Evolutionary conservation across 2,888 invertebrate species (phyloP), one percentile per base, ranked within the genome.

Genomic region (Drosophila acutilabella): DNA sequence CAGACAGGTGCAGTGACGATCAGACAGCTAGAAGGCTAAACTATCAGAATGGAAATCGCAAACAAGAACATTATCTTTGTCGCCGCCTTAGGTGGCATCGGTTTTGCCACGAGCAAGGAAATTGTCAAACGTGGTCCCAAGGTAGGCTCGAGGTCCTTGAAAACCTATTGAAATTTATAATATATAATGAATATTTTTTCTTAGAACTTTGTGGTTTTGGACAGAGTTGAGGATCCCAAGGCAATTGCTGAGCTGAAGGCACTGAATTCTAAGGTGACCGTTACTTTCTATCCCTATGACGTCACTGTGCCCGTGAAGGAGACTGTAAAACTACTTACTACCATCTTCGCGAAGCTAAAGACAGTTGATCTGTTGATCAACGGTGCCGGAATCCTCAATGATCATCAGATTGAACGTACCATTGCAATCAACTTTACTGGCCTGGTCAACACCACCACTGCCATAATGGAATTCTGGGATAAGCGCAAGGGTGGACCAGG

Each of bases 401-500:
- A 90, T 30, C 69, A 83, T 52, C 79, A 90, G 60, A 83, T 90
- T 42, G 89, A 90, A 40, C 77, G 80, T 10, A 84, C 85, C 7
- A 83, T 90, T 38, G 80, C 83, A 1, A 68, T 89, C 0, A 90
- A 90, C 45, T 81, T 91, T 18, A 79, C 81, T 0, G 90, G 90
- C 0, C 64, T 90, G 58, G 90, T 90, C 11, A 90, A 90, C 33
- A 88, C 88, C 14, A 85, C 82, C 2, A 78, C 91, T 6, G 90
- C 89, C 65, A 92, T 89, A 1, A 69, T 93, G 71, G 86, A 91
- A 4, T 91, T 91, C 67, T 93, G 93, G 93, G 90, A 92, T 51
- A 92, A 90, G 66, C 90, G 91, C 42, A 90, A 91, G 53, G 92
- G 92, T 0, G 93, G 93, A 1, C 89, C 89, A 2, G 93, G 93